phyloP scores from a whole-genome alignment of 1,140 invertebrate genomes.

The Berghia stephanieae region DNA sequence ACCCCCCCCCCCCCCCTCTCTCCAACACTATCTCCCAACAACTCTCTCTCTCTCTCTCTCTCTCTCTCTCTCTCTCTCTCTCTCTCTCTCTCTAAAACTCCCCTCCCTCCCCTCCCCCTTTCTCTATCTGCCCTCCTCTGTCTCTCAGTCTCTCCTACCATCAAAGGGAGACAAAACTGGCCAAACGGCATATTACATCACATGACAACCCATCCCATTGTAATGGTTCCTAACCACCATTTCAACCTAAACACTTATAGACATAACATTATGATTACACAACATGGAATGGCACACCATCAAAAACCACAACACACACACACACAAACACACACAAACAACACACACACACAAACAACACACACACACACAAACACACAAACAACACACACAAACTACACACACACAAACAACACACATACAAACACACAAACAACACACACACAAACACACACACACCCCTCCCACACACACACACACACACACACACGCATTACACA shows the following conservation, averaged over 20 bases:
- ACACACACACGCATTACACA: no score
- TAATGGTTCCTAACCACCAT: no score
- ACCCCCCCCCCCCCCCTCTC: not conserved
- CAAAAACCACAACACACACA: not conserved
- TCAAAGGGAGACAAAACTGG: not conserved
- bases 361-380: not conserved
- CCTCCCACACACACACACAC: no score
- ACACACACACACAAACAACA: slow-evolving; percentile 14
- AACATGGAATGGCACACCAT: no score
- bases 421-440: no score
- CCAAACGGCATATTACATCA: no score
- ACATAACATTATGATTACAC: no score
- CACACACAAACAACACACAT: no score
- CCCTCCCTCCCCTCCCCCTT: not conserved
- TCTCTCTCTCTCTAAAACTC: not conserved
- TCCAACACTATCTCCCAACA: not conserved
- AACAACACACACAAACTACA: no score
- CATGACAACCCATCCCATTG: no score
- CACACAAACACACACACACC: no score
- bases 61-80: not conserved
- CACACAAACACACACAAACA: not conserved
- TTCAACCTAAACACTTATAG: no score
- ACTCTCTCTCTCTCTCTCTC: not conserved
- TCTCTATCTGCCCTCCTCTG: not conserved
- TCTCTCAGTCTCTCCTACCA: not conserved